Base-by-base conservation (phyloP, 1,140 invertebrate species). In the Solen grandis region DNA sequence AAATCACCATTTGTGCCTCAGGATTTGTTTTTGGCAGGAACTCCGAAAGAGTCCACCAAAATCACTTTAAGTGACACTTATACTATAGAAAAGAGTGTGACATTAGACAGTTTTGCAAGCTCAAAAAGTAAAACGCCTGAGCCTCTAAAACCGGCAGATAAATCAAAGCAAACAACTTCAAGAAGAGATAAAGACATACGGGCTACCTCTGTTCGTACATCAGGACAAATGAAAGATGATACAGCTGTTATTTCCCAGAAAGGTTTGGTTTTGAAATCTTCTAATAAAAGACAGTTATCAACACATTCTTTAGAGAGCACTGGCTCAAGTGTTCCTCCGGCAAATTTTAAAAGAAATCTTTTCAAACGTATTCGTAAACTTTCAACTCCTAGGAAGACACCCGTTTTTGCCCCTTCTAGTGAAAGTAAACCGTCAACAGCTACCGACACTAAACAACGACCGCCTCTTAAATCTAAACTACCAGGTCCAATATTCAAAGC, bases 271-370 rank as follows among this genome's bases (percentile, higher is more conserved):
- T n/a, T n/a, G n/a, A n/a, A n/a, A n/a, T n/a, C n/a, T n/a, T n/a
- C n/a, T n/a, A n/a, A n/a, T n/a, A n/a, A n/a, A n/a, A n/a, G n/a
- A n/a, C n/a, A n/a, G n/a, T n/a, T n/a, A n/a, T n/a, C 41, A 10
- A 46, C 8, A 46, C 8, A 8, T 10, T 46, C 41, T 46, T 10
- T 10, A 54, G 73, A 76, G 54, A 41, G n/a, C 5, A 60, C 63
- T 27, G 60, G 36, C n/a, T 52, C 14, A 25, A 78, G 75, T 46
- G 35, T 78, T 0, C 75, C 75, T 29, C 65, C 75, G 13, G 5
- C 36, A 29, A 78, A 78, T 69, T 78, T 78, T 50, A 78, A 68
- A 69, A 50, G 60, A 0, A 78, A 59, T 31, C 33, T 78, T 31
- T 78, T 78, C 33, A 78, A 69, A 13, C 50, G 65, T 38, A 16